phyloP scores from a whole-genome alignment of 2,888 invertebrate genomes.

The Bedellia somnulentella region DNA sequence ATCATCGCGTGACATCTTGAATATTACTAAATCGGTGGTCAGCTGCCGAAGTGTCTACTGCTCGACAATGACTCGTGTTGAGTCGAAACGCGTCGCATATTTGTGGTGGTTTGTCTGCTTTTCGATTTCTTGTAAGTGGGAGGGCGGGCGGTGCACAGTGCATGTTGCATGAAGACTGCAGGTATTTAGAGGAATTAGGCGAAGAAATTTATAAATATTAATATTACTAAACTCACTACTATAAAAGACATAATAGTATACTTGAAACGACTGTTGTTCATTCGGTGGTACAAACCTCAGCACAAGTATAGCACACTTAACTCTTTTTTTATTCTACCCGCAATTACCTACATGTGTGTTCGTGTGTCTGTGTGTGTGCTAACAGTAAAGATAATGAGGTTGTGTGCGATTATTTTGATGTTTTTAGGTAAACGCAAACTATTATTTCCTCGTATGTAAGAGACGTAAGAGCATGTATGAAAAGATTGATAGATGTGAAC shows the following conservation, averaged over 20 bases:
- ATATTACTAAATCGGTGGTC: background rate
- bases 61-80: no score
- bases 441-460: no score
- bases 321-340: conserved; percentile 50
- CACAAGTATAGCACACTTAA: conserved; percentile 56
- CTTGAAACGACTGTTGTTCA: conserved; percentile 9
- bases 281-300: conserved; percentile 26
- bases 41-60: background rate
- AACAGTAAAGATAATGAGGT: conserved; percentile 18
- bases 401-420: no score
- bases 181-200: no score
- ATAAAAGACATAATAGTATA: background rate
- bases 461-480: no score
- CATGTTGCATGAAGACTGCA: no score
- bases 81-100: background rate
- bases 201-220: background rate
- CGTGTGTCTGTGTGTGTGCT: conserved; percentile 13
- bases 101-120: background rate
- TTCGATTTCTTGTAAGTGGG: no score
- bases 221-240: background rate
- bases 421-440: no score
- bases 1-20: background rate
- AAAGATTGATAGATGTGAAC: no score
- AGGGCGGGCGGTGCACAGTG: no score
- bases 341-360: conserved; percentile 34